Evolutionary conservation across 2,113 vertebrate genomes (phyloP), one percentile per base, ranked within the genome.

Genomic region (Paedocypris sp.): DNA sequence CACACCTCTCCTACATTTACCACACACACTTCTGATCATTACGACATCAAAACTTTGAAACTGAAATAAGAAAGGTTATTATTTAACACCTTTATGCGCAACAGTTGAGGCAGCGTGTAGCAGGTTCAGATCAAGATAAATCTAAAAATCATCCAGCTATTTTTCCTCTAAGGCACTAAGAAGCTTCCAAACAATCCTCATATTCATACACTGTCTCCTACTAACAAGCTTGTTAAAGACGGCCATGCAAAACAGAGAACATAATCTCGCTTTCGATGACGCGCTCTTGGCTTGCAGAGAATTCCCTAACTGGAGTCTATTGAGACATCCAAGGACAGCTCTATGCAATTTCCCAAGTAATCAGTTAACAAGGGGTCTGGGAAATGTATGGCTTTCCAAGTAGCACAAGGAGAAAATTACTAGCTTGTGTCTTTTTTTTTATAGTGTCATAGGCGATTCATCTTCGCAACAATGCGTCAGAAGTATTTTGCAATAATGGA

Each of bases 361-460:
- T 61, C 58, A 38, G 33, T 6, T 67, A 67, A 67, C 26, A 60
- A 67, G 32, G 32, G 52, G 38, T 61, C 29, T 51, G 46, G 66
- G 36, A 48, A 58, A 58, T 58, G 31, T 46, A 16, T 12, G 10
- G 19, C 39, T 67, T 74, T 62, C 36, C 66, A 62, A 59, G 62
- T 53, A 72, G 48, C 56, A 74, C 51, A 67, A 64, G 70, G 51
- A 53, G 60, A 67, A 64, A 63, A 51, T 72, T 68, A 67, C 75
- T 73, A 50, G 48, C 36, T 26, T 71, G 41, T 67, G 48, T 75
- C 69, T 78, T 64, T 73, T 70, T 66, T 68, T 70, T 66, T 75
- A 48, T 67, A 70, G 60, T 70, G 59, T 13, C 47, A 22, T 58
- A 62, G 62, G 16, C 50, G 43, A 35, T 45, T 71, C n/a, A 62